These are phyloP conservation scores for Orgyia antiqua DNA, from an alignment of 2,888 invertebrate species.

Conservation along the genomic window DNA sequence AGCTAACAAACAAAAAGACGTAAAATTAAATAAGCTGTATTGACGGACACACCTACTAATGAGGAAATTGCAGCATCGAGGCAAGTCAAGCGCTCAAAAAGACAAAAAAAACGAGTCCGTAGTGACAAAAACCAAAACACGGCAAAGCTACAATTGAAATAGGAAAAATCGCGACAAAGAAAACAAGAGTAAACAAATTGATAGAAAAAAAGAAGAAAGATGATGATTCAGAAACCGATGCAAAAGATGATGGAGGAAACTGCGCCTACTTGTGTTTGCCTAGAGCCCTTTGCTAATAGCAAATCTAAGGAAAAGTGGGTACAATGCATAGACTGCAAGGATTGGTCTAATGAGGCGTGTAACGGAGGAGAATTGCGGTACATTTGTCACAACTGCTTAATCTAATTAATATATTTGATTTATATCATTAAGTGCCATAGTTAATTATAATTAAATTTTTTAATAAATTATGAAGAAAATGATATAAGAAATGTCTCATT, in stretches of 20 bases:
- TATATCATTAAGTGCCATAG: not conserved
- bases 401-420: conserved; percentile 4
- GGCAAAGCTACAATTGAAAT: conserved; percentile 5
- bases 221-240: no score
- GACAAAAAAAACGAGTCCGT: no score
- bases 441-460: not conserved
- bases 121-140: not conserved
- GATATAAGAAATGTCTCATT: no score
- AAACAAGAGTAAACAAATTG: conserved; percentile 5
- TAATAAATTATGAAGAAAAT: not conserved
- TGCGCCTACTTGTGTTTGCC: not conserved
- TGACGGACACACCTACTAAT: no score
- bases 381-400: conserved; percentile 13
- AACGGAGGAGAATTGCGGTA: conserved; percentile 9
- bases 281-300: conserved; percentile 5
- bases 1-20: no score
- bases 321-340: conserved; percentile 1
- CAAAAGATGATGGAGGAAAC: no score
- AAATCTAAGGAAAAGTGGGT: conserved; percentile 6
- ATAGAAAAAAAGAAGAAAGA: conserved; percentile 7
- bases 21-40: no score
- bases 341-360: conserved; percentile 7
- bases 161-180: conserved; percentile 4
- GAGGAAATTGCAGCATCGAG: no score
- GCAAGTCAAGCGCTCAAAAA: no score